Conservation (phyloP, 2,797 vertebrate genomes). For the Hoplostethus mediterraneus region DNA sequence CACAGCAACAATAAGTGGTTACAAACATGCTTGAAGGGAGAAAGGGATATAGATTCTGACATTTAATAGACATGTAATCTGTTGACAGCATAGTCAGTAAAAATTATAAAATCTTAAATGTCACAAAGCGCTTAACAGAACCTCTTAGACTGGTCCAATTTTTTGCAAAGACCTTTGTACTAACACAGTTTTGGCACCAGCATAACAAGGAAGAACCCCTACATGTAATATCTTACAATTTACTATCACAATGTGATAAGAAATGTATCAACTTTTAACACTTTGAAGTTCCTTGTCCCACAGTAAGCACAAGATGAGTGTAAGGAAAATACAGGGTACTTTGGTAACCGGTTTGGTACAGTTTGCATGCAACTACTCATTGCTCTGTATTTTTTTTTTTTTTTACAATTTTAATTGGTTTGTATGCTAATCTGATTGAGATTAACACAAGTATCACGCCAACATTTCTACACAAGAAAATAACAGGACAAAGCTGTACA, state of each 20-base stretch:
- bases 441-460: neutral
- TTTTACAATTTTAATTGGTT: no score
- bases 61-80: neutral
- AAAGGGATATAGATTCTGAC: neutral
- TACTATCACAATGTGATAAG: neutral
- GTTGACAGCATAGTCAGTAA: neutral
- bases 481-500: slow-evolving; percentile 1
- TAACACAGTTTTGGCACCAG: neutral
- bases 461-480: neutral
- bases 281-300: neutral
- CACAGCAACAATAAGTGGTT: no score
- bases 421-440: no score
- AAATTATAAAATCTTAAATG: neutral
- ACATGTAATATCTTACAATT: slow-evolving; percentile 1
- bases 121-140: neutral
- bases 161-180: no score
- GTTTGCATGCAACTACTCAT: neutral
- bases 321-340: neutral
- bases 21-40: no score
- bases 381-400: no score
- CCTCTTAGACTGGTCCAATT: neutral
- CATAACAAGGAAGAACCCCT: neutral
- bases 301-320: neutral
- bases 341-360: no score
- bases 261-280: neutral